Conservation (phyloP, 2,888 invertebrate species). For the Clitarchus hookeri region DNA sequence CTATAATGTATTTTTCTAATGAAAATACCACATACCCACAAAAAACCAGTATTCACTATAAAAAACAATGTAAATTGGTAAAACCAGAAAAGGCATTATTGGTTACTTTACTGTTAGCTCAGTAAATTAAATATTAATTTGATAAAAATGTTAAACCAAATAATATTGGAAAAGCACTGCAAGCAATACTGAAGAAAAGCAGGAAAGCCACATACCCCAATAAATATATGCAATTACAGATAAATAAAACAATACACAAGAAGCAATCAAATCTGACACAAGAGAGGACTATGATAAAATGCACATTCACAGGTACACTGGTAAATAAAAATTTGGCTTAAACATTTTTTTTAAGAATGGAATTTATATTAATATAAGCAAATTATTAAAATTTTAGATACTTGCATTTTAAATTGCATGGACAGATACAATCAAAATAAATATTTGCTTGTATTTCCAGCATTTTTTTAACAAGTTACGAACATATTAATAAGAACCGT, state of each 20-base stretch:
- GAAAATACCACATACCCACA: not conserved
- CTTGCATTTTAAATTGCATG: too few relatives aligned
- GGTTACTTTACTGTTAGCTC: not conserved
- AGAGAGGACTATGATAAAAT: too few relatives aligned
- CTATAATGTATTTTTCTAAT: not conserved
- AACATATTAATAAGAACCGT: too few relatives aligned
- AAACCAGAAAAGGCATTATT: not conserved
- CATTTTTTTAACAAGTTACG: too few relatives aligned
- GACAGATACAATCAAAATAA: too few relatives aligned
- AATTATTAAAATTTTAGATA: too few relatives aligned
- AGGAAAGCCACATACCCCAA: not conserved
- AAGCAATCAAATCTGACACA: not conserved
- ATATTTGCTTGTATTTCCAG: too few relatives aligned
- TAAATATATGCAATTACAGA: not conserved
- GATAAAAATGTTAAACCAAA: not conserved
- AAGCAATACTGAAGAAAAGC: not conserved
- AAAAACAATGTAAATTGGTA: not conserved
- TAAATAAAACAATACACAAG: not conserved
- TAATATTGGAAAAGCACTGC: not conserved
- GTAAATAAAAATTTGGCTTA: too few relatives aligned
- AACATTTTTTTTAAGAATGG: too few relatives aligned
- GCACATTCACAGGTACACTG: too few relatives aligned
- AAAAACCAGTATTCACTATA: not conserved
- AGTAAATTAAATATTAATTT: not conserved
- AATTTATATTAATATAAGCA: too few relatives aligned